These are phyloP conservation scores for Taurulus bubalis DNA, from an alignment of 2,113 vertebrate species.

Conservation along the genomic window DNA sequence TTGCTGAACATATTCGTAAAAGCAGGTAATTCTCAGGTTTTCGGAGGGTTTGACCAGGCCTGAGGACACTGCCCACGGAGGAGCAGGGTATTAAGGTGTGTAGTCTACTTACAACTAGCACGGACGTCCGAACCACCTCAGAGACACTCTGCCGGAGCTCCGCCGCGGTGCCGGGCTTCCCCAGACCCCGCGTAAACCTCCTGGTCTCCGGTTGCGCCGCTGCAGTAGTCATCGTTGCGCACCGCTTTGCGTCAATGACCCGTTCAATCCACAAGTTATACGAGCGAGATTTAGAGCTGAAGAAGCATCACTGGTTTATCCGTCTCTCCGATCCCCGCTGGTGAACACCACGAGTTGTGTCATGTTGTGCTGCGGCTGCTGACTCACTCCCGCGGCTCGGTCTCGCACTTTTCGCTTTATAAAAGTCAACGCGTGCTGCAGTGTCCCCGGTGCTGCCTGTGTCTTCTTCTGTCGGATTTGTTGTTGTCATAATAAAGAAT, in stretches of 20 bases:
- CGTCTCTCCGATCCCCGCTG: constrained; percentile 34
- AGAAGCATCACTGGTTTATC: constrained; percentile 40
- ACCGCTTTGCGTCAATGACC: constrained; percentile 46
- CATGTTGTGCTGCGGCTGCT: constrained; percentile 51
- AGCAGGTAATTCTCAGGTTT: not conserved
- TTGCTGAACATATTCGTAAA: constrained; percentile 7
- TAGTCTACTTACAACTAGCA: constrained; percentile 88
- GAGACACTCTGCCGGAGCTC: constrained; percentile 97
- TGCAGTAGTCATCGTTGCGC: constrained; percentile 73
- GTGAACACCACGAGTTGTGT: constrained; percentile 46
- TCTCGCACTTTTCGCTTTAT: constrained; percentile 25
- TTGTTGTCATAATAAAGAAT: constrained; percentile 47
- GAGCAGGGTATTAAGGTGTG: constrained; percentile 22
- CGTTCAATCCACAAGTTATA: constrained; percentile 21
- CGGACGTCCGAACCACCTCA: constrained; percentile 94
- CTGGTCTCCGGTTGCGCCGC: constrained; percentile 89
- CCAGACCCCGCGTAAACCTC: constrained; percentile 93
- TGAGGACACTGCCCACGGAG: not conserved
- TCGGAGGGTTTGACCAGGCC: not conserved
- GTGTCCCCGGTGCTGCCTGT: constrained; percentile 3
- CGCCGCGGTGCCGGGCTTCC: constrained; percentile 95
- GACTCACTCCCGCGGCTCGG: constrained; percentile 28
- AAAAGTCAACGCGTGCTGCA: not conserved
- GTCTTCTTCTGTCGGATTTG: constrained; percentile 1
- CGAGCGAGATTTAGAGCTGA: constrained; percentile 18